A percentile compares a stretch with the other conserved stretches of the same genome.
Evolutionary conservation across 2,888 invertebrate genomes (phyloP).

Genomic region (Oegoconia quadripuncta): DNA sequence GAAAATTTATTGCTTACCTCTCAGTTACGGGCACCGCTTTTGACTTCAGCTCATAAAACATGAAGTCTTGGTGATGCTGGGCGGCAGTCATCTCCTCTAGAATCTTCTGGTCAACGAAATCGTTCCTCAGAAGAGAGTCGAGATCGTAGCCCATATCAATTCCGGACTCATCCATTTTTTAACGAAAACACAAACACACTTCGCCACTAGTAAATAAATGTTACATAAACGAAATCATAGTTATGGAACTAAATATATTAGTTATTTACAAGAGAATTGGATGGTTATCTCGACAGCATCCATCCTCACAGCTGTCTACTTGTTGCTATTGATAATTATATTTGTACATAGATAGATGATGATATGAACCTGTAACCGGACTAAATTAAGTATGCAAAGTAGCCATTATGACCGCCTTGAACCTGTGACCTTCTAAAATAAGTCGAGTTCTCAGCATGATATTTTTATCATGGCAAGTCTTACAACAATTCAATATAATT

Average conservation of each 20-base stretch:
- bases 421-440: slow-evolving; percentile 21
- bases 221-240: slow-evolving; percentile 46
- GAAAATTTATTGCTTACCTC: slow-evolving; percentile 66
- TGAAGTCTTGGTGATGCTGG: slow-evolving; percentile 78
- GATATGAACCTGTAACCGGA: slow-evolving; percentile 46
- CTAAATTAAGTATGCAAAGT: slow-evolving; percentile 29
- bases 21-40: slow-evolving; percentile 78
- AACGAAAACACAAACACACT: slow-evolving; percentile 55
- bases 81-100: slow-evolving; percentile 77
- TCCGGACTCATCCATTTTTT: slow-evolving; percentile 81
- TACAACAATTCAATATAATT: too few species aligned
- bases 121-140: slow-evolving; percentile 76
- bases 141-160: slow-evolving; percentile 83
- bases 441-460: slow-evolving; percentile 11
- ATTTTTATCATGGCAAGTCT: slow-evolving; percentile 24
- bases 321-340: slow-evolving; percentile 65
- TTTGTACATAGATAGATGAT: slow-evolving; percentile 40
- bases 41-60: slow-evolving; percentile 82
- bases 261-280: slow-evolving; percentile 45
- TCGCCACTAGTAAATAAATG: slow-evolving; percentile 46
- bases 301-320: slow-evolving; percentile 75
- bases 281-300: slow-evolving; percentile 57
- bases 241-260: slow-evolving; percentile 46
- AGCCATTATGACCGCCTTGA: slow-evolving; percentile 12
- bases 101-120: slow-evolving; percentile 72